Evolutionary conservation across 2,888 invertebrate genomes (phyloP).

Genomic region (Entomobrya proxima): DNA sequence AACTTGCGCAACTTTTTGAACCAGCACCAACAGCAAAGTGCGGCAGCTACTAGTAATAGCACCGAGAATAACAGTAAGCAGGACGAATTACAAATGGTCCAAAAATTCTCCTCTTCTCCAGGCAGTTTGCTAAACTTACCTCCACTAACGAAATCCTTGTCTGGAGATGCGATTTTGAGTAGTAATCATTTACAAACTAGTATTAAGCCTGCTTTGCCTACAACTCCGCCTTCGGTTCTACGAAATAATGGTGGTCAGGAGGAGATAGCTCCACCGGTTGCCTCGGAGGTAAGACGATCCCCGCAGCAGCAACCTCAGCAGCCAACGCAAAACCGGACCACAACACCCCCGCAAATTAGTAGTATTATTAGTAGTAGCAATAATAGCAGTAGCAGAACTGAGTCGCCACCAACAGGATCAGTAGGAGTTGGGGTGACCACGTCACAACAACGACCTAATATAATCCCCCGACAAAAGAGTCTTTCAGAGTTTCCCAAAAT

Average conservation of each 20-base stretch:
- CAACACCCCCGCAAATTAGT: background rate
- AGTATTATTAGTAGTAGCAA: constrained; percentile 1
- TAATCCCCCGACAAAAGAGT: constrained; percentile 74
- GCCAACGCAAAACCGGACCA: no score
- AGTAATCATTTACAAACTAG: constrained; percentile 40
- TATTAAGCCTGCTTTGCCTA: constrained; percentile 37
- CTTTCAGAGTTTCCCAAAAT: constrained; percentile 72
- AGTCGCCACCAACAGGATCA: background rate
- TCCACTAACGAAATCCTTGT: constrained; percentile 69
- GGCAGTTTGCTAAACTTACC: no score
- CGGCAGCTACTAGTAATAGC: constrained; percentile 66
- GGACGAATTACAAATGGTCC: constrained; percentile 32
- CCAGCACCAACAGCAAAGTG: constrained; percentile 70
- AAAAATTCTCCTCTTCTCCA: constrained; percentile 55
- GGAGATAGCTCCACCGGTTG: background rate
- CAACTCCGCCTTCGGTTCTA: constrained; percentile 21
- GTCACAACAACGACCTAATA: constrained; percentile 31
- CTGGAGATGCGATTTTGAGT: constrained; percentile 70
- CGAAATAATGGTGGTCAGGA: no score
- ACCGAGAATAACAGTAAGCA: constrained; percentile 39
- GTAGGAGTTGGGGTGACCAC: no score
- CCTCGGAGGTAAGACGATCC: constrained; percentile 36
- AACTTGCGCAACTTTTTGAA: constrained; percentile 72
- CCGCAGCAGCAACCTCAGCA: background rate
- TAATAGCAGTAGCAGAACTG: background rate